These are phyloP conservation scores for Agapornis roseicollis DNA, from an alignment of 2,113 vertebrate genomes.

Conservation along the genomic window DNA sequence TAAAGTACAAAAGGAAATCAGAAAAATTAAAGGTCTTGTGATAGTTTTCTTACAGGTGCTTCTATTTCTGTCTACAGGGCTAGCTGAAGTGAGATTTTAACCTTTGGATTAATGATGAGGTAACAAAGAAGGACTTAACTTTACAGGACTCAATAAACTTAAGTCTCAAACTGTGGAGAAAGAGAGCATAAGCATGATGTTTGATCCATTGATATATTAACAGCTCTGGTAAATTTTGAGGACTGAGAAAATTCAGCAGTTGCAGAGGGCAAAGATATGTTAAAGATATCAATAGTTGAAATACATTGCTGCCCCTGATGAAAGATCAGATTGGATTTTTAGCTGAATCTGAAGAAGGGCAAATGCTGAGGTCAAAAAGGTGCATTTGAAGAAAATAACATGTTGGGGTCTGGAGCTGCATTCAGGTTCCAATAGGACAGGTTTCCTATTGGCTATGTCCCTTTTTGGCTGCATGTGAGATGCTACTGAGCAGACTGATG, in stretches of 20 bases:
- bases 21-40: background rate
- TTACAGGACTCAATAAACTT: background rate
- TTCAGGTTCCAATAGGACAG: too few relatives aligned
- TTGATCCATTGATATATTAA: background rate
- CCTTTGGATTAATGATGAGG: background rate
- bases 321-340: background rate
- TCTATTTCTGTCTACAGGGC: background rate
- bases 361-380: background rate
- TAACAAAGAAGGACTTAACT: background rate
- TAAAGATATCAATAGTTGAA: background rate
- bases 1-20: background rate
- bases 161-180: background rate
- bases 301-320: background rate
- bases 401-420: background rate
- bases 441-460: background rate
- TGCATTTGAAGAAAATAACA: background rate
- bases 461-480: background rate
- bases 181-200: background rate
- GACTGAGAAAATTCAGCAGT: background rate
- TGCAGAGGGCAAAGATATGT: background rate
- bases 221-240: background rate
- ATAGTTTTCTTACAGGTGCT: background rate
- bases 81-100: background rate
- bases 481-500: background rate
- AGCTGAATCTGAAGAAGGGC: background rate